A percentile compares a stretch with the other conserved stretches of the same genome.
phyloP scores from a whole-genome alignment of 1,140 invertebrate genomes.

The Asobara japonica region DNA sequence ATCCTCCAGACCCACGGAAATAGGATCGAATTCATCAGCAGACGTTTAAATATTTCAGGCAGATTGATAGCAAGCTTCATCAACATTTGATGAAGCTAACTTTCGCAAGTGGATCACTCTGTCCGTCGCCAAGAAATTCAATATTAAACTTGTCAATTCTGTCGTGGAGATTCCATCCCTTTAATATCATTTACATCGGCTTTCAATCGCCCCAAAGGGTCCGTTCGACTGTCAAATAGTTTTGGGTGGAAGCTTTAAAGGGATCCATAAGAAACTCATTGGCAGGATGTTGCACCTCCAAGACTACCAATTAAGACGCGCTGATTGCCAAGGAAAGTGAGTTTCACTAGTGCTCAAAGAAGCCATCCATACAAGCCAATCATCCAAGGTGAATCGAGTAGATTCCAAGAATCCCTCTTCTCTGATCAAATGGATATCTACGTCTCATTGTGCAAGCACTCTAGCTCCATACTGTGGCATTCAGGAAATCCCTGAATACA shows the following conservation, averaged over 20 bases:
- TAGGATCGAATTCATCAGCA: background rate
- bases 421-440: constrained; percentile 3
- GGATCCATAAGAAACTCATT: background rate
- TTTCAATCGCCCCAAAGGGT: background rate
- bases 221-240: background rate
- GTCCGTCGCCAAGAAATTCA: background rate
- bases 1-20: too few species aligned
- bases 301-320: background rate
- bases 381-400: constrained; percentile 19
- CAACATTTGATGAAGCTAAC: background rate
- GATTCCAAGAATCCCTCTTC: constrained; percentile 1
- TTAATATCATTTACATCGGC: background rate
- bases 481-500: background rate
- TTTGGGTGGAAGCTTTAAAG: background rate
- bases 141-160: background rate
- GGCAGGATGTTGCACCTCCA: constrained; percentile 1
- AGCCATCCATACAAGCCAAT: background rate
- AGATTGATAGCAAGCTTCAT: background rate
- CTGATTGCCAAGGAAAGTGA: background rate
- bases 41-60: background rate
- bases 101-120: background rate
- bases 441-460: background rate
- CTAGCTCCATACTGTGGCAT: background rate
- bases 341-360: background rate
- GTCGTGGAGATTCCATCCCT: background rate